phyloP scores from a whole-genome alignment of 2,797 vertebrate genomes.

The Hirundo rustica region DNA sequence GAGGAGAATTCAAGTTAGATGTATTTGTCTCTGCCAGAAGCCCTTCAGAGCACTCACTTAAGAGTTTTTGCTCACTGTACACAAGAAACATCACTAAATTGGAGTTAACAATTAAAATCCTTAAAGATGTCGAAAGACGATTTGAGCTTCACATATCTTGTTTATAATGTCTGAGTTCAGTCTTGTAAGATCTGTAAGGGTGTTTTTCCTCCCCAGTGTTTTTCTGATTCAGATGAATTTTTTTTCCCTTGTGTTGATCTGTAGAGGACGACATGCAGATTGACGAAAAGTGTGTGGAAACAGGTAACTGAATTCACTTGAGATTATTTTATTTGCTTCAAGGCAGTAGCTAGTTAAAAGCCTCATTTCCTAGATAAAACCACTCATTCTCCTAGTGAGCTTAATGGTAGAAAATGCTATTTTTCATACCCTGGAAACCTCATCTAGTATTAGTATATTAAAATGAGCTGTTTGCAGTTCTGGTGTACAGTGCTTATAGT shows the following conservation, averaged over 20 bases:
- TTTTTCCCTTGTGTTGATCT: slow-evolving; percentile 17
- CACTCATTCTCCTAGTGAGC: neutral
- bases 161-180: neutral
- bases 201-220: neutral
- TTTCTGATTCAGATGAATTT: neutral
- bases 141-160: neutral
- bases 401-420: neutral
- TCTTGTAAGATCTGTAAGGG: neutral
- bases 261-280: slow-evolving; percentile 90
- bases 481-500: neutral
- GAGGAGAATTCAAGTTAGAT: neutral
- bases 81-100: neutral
- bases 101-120: neutral
- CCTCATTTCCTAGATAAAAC: neutral
- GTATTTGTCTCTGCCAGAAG: neutral
- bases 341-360: neutral
- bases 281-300: slow-evolving; percentile 92
- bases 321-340: neutral
- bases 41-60: neutral
- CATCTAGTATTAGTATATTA: neutral
- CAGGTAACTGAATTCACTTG: slow-evolving; percentile 80
- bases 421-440: neutral
- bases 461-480: neutral
- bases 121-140: neutral
- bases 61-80: neutral